Percentiles rank a stretch among this genome's conserved stretches.
Evolutionary conservation across 1,140 invertebrate species (phyloP).

Genomic region (Hylyphantes graminicola): DNA sequence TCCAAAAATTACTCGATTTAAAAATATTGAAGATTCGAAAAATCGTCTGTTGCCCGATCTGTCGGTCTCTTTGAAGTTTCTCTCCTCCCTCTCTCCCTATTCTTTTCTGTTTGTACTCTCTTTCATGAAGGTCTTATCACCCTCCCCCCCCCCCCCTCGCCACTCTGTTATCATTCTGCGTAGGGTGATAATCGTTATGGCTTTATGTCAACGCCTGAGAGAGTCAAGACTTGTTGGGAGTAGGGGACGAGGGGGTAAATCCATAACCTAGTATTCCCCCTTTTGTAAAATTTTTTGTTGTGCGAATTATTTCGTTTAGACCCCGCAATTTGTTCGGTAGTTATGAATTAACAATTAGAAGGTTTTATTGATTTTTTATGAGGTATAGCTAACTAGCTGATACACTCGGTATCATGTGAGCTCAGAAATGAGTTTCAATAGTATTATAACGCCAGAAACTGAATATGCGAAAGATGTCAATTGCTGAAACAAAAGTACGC

Average conservation of each 20-base stretch:
- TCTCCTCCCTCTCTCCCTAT: not conserved
- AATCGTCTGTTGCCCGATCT: not conserved
- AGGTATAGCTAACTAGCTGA: too few relatives aligned
- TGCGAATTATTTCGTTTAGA: not conserved
- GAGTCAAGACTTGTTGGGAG: not conserved
- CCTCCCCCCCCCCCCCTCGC: not conserved
- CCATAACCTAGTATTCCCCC: not conserved
- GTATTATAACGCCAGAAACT: too few relatives aligned
- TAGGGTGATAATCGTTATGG: constrained; percentile 47
- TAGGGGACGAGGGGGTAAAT: not conserved
- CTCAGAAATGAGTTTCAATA: too few relatives aligned
- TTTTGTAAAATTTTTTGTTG: not conserved
- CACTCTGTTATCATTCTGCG: not conserved
- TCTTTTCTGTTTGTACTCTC: not conserved
- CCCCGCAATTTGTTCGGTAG: not conserved
- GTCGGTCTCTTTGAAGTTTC: constrained; percentile 34
- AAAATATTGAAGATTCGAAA: not conserved
- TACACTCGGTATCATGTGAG: too few relatives aligned
- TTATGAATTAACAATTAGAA: too few relatives aligned
- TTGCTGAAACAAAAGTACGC: too few relatives aligned
- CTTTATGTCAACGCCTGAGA: constrained; percentile 44
- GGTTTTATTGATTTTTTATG: too few relatives aligned
- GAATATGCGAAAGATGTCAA: too few relatives aligned
- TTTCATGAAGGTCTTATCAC: not conserved
- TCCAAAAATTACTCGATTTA: not conserved